Evolutionary conservation across 2,113 vertebrate species (phyloP), one percentile per base, ranked within the genome.

Genomic region (Psittacus erithacus): DNA sequence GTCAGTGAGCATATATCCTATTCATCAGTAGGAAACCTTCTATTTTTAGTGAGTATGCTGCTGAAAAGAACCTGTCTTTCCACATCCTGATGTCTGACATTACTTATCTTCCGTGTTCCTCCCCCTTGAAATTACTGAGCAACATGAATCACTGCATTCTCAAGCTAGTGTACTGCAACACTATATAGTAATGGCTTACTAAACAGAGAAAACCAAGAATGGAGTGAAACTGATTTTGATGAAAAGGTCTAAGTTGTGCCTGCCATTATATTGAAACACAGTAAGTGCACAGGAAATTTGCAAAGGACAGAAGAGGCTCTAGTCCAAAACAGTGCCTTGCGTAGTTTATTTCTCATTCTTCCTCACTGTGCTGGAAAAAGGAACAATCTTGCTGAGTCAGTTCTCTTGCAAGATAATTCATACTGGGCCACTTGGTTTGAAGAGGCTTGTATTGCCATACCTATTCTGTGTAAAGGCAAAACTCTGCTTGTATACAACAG

Each of bases 241-340:
- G 64, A 92, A 88, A 78, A 82, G 55, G 19, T 27, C 50, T 70
- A 44, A 93, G 86, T 92, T 64, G 35, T 94, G 88, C 46, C 47
- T 92, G 55, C 27, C 35, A 41, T 96, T 92, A 49, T 17, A 24
- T 1, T 93, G 82, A 43, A 84, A 83, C 60, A 83, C 41, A 87
- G 4, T 83, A 69, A 90, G 41, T 65, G 43, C 27, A 10, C 50
- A 71, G 93, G 90, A 94, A 74, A 39, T 4, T 31, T 46, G 73
- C 41, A 75, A 87, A 82, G 76, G 50, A 86, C 95, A 90, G 69
- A 92, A 75, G 73, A 64, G 76, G 92, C 73, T 94, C 5, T 22
- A 64, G 46, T 81, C 85, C 90, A 78, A 19, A 75, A 46, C 23
- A 12, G 63, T 93, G 60, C 7, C 31, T 52, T 88, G n/a, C 13